Percentiles rank a stretch among this genome's conserved stretches.
These are phyloP conservation scores for Prionace glauca DNA, from an alignment of 2,797 vertebrate genomes.

Conservation along the genomic window DNA sequence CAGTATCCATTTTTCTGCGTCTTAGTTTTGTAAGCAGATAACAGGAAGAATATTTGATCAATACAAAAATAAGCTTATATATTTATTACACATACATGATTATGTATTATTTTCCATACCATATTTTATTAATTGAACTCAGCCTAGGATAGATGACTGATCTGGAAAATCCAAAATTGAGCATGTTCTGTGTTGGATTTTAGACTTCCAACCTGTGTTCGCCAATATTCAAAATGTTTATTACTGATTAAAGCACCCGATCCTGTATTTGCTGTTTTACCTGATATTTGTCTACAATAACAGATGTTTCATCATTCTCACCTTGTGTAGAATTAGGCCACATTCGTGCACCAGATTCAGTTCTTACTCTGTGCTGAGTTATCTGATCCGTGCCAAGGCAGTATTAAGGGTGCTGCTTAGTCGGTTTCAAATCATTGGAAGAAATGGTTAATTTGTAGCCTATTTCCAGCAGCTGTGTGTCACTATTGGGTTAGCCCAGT, in stretches of 20 bases:
- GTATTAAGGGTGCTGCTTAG: background rate
- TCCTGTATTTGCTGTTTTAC: background rate
- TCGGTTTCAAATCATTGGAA: background rate
- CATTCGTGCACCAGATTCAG: background rate
- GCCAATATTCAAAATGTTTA: background rate
- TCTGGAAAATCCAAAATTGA: too few relatives aligned
- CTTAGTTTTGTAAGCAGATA: too few relatives aligned
- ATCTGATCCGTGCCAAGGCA: too few relatives aligned
- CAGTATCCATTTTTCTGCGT: too few relatives aligned
- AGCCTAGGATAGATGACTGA: too few relatives aligned
- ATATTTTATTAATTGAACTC: too few relatives aligned
- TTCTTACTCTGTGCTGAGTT: background rate
- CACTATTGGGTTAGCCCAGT: background rate
- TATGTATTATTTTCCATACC: too few relatives aligned
- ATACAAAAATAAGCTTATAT: too few relatives aligned
- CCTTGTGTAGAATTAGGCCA: background rate
- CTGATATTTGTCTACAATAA: background rate
- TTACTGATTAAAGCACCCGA: background rate
- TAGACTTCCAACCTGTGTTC: too few relatives aligned
- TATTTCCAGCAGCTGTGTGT: background rate
- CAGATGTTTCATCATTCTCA: background rate
- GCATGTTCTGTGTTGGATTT: too few relatives aligned
- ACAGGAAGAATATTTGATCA: too few relatives aligned
- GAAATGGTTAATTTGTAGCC: background rate
- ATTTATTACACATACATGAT: too few relatives aligned